Percentiles rank a stretch among this genome's conserved stretches.
Evolutionary conservation across 2,113 vertebrate genomes (phyloP).

Genomic region (Urocolius indicus): DNA sequence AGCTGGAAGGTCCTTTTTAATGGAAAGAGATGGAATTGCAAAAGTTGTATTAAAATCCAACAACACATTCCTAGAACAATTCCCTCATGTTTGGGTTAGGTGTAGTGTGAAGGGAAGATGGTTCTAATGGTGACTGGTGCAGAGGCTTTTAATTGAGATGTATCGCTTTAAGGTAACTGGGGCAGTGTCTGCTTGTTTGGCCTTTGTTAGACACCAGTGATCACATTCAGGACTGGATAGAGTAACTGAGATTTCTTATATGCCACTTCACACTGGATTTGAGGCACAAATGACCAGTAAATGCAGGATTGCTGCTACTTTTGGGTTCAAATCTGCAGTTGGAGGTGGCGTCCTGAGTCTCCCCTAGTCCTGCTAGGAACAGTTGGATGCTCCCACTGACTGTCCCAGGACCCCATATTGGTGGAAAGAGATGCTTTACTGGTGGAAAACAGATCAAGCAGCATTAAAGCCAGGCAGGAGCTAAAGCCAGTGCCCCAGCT

Average conservation of each 20-base stretch:
- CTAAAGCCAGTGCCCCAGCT: not conserved
- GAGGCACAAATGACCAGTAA: not conserved
- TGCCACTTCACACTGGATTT: not conserved
- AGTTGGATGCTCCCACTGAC: not conserved
- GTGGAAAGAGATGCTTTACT: not conserved
- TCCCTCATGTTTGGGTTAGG: not conserved
- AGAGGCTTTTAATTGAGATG: not conserved
- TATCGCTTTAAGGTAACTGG: not conserved
- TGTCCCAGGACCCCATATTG: too few relatives aligned
- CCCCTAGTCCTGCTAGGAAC: not conserved
- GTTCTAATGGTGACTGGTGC: not conserved
- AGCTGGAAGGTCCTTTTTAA: not conserved
- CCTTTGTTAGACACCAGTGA: not conserved
- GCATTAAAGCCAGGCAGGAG: not conserved
- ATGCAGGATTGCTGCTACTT: fast-evolving
- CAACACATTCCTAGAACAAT: not conserved
- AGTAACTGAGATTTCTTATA: not conserved
- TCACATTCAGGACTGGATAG: not conserved
- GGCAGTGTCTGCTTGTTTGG: not conserved
- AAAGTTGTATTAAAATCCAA: not conserved
- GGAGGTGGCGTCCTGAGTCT: fast-evolving
- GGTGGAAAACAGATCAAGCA: not conserved
- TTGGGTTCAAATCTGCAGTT: not conserved
- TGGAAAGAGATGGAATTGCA: not conserved
- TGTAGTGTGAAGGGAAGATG: not conserved